Evolutionary conservation across 1,140 invertebrate genomes (phyloP).

Genomic region (Diprion similis): DNA sequence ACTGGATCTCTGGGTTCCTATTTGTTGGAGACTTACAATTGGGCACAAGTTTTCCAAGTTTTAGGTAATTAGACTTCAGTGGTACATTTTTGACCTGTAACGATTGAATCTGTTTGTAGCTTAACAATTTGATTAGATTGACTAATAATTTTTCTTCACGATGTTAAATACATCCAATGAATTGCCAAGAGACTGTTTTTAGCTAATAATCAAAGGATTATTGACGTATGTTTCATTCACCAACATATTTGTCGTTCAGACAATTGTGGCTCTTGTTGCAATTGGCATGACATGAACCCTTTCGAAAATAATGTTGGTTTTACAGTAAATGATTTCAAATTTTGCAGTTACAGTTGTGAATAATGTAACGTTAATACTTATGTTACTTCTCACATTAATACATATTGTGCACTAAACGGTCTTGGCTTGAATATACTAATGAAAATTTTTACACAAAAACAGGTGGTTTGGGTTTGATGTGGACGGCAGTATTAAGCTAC

Average conservation of each 20-base stretch:
- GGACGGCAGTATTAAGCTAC: conserved; percentile 64
- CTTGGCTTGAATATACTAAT: no score
- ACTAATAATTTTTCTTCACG: not conserved
- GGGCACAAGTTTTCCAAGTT: conserved; percentile 73
- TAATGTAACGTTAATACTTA: conserved; percentile 16
- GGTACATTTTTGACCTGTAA: not conserved
- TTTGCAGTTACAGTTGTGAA: not conserved
- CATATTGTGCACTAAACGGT: no score
- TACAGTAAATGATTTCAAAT: not conserved
- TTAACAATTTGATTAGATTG: not conserved
- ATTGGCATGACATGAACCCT: no score
- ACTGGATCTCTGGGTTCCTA: conserved; percentile 75
- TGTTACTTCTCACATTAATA: no score
- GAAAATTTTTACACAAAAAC: not conserved
- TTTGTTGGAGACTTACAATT: conserved; percentile 71
- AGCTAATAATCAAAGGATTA: not conserved
- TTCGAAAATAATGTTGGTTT: not conserved
- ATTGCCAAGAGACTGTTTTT: not conserved
- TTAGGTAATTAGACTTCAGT: conserved; percentile 63
- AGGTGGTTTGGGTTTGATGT: conserved; percentile 65
- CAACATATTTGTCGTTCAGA: not conserved
- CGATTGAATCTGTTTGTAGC: not conserved
- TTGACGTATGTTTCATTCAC: not conserved
- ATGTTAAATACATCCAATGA: not conserved
- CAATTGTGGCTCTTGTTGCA: no score